phyloP scores from a whole-genome alignment of 2,888 invertebrate genomes.

The Hedya salicella region DNA sequence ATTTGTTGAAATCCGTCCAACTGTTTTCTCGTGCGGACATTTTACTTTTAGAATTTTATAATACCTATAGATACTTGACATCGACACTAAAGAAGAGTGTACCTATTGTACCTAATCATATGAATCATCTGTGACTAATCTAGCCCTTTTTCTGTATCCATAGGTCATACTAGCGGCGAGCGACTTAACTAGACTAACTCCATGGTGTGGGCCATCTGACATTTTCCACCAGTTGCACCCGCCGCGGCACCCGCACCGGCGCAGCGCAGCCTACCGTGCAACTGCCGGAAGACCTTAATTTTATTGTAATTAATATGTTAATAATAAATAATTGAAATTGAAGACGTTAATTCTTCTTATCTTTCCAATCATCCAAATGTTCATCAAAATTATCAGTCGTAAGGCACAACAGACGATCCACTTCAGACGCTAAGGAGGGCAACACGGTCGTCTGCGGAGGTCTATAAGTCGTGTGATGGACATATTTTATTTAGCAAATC shows the following conservation, averaged over 20 bases:
- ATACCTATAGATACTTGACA: too few relatives aligned
- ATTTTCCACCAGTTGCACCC: constrained; percentile 83
- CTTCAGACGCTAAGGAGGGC: too few relatives aligned
- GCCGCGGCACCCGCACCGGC: constrained; percentile 50
- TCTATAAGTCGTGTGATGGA: too few relatives aligned
- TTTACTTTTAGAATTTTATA: too few relatives aligned
- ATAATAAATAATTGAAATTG: constrained; percentile 57
- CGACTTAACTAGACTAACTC: constrained; percentile 64
- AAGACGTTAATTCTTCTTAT: constrained; percentile 23
- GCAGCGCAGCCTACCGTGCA: constrained; percentile 57
- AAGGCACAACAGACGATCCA: too few relatives aligned
- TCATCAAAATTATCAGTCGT: too few relatives aligned
- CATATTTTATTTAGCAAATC: too few relatives aligned
- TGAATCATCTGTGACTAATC: constrained; percentile 28
- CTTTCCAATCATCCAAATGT: too few relatives aligned
- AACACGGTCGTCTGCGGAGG: too few relatives aligned
- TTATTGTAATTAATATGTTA: constrained; percentile 63
- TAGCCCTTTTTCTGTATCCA: constrained; percentile 40
- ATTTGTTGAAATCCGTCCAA: too few relatives aligned
- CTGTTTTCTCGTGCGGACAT: too few relatives aligned
- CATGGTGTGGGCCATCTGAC: constrained; percentile 74
- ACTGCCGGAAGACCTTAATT: constrained; percentile 80
- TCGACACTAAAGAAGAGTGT: too few relatives aligned
- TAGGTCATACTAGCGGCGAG: constrained; percentile 64
- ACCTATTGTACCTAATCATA: neutral